A percentile compares a stretch with the other conserved stretches of the same genome.
Conservation (phyloP, 1,140 invertebrate genomes). For the Lerema accius region DNA sequence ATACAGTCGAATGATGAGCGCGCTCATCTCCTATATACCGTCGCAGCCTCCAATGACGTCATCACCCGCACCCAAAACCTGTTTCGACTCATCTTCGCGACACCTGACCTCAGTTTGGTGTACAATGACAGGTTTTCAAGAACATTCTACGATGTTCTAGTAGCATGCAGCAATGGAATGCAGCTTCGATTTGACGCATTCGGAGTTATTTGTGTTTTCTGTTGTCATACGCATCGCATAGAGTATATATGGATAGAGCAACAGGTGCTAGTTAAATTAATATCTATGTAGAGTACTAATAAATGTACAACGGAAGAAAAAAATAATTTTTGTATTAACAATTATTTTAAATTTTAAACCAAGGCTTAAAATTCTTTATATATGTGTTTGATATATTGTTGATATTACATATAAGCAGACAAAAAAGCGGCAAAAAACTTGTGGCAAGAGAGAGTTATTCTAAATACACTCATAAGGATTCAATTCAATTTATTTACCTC, state of each 20-base stretch:
- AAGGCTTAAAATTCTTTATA: too few relatives aligned
- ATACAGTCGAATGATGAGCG: constrained; percentile 52
- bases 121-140: constrained; percentile 48
- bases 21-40: constrained; percentile 73
- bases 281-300: not conserved
- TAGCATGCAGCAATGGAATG: constrained; percentile 18
- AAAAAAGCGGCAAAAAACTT: too few relatives aligned
- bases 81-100: constrained; percentile 66
- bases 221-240: constrained; percentile 4
- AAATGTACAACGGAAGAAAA: too few relatives aligned
- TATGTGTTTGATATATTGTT: too few relatives aligned
- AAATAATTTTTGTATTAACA: too few relatives aligned
- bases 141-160: constrained; percentile 13
- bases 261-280: constrained; percentile 19
- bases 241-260: constrained; percentile 18
- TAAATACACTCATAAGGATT: too few relatives aligned
- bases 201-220: constrained; percentile 14
- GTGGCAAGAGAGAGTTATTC: too few relatives aligned
- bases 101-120: constrained; percentile 49
- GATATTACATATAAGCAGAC: too few relatives aligned
- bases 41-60: constrained; percentile 74
- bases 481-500: too few relatives aligned
- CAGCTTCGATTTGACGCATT: constrained; percentile 2
- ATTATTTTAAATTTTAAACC: too few relatives aligned
- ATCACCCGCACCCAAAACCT: constrained; percentile 56